Evolutionary conservation across 2,113 vertebrate genomes (phyloP).

Genomic region (Xiphorhynchus elegans): DNA sequence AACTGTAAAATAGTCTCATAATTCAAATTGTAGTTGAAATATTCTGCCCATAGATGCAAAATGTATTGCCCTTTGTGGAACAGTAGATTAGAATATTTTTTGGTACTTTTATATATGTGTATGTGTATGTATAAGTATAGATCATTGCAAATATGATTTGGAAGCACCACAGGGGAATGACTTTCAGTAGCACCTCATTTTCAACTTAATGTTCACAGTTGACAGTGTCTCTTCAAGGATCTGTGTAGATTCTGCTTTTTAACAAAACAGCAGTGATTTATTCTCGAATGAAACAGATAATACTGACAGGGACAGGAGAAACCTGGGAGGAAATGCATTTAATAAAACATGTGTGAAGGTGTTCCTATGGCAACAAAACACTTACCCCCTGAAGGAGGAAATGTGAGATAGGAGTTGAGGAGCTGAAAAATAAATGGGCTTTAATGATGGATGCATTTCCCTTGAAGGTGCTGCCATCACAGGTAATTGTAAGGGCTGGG

Average conservation of each 20-base stretch:
- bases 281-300: background rate
- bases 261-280: background rate
- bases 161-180: background rate
- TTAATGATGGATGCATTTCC: background rate
- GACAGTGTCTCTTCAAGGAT: background rate
- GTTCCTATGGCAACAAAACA: slow-evolving; percentile 3
- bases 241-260: background rate
- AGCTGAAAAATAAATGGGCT: background rate
- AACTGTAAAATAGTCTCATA: background rate
- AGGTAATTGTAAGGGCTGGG: background rate
- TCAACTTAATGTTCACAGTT: background rate
- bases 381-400: background rate
- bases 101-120: background rate
- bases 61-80: background rate
- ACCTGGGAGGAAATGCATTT: background rate
- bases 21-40: background rate
- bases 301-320: background rate
- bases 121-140: background rate
- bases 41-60: background rate
- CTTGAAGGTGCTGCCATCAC: background rate
- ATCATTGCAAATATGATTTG: background rate
- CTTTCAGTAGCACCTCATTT: background rate
- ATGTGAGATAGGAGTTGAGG: background rate
- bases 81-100: background rate
- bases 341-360: background rate